phyloP scores from a whole-genome alignment of 2,797 vertebrate genomes.

The Microhierax caerulescens region DNA sequence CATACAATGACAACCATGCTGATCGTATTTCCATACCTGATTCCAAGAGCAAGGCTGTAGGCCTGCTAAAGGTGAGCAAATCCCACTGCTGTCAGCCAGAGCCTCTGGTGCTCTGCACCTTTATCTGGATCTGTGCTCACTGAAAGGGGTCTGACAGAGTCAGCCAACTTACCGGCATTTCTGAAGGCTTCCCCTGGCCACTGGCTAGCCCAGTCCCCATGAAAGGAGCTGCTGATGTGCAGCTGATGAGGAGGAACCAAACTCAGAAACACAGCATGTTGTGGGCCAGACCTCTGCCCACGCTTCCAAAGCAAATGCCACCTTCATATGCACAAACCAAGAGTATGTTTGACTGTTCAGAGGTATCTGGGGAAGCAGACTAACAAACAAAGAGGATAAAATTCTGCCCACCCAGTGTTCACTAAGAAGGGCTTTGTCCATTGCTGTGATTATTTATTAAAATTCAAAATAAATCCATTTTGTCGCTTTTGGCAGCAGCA shows the following conservation, averaged over 20 bases:
- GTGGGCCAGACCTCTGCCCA: background rate
- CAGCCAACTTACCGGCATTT: background rate
- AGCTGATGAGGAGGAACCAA: background rate
- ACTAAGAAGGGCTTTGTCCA: background rate
- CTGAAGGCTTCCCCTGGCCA: background rate
- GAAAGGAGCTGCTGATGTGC: background rate
- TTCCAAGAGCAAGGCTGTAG: background rate
- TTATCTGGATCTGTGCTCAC: background rate
- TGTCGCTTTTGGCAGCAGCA: background rate
- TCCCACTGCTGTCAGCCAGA: background rate
- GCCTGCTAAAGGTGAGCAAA: background rate
- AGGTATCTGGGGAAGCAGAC: background rate
- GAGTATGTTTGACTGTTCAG: background rate
- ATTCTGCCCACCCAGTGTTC: background rate
- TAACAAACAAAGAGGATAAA: background rate
- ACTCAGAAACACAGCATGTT: background rate
- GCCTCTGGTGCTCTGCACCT: background rate
- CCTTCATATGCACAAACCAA: background rate
- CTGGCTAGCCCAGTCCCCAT: background rate
- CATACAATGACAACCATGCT: fast-evolving
- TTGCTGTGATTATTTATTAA: background rate
- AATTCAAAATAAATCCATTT: background rate
- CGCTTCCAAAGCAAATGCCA: background rate
- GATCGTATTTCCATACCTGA: background rate
- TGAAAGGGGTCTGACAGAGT: background rate